Evolutionary conservation across 2,113 vertebrate genomes (phyloP).

Genomic region (Gavialis gangeticus): DNA sequence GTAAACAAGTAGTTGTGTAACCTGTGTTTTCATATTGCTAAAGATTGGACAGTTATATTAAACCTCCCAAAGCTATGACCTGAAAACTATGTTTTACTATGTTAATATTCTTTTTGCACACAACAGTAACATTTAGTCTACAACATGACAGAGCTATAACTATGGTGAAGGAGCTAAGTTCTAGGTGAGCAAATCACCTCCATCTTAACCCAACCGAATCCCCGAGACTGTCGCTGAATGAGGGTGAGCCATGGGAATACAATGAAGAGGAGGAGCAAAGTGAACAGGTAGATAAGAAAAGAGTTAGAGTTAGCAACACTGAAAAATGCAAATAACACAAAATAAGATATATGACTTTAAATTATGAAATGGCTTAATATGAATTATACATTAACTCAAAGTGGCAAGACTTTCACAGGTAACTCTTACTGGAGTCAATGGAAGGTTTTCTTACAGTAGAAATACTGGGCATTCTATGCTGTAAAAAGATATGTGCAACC

Average conservation of each 20-base stretch:
- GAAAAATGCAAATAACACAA: neutral
- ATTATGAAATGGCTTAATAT: neutral
- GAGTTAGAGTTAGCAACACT: neutral
- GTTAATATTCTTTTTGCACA: neutral
- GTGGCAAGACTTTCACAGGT: neutral
- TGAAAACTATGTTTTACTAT: neutral
- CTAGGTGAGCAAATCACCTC: constrained; percentile 58
- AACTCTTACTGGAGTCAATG: neutral
- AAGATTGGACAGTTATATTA: neutral
- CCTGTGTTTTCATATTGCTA: neutral
- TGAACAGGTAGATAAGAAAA: constrained; percentile 6
- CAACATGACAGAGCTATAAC: constrained; percentile 20
- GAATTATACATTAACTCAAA: constrained; percentile 1
- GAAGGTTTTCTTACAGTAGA: neutral
- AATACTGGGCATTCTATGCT: neutral
- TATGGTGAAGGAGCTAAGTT: neutral
- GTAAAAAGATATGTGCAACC: neutral
- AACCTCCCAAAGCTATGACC: neutral
- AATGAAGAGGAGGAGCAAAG: neutral
- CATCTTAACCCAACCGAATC: constrained; percentile 66
- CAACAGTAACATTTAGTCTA: constrained; percentile 19
- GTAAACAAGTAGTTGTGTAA: neutral
- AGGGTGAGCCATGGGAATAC: constrained; percentile 6
- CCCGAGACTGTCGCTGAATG: constrained; percentile 43
- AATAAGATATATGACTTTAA: neutral